Conservation (phyloP, 2,888 invertebrate species). For the Philereme vetulata region DNA sequence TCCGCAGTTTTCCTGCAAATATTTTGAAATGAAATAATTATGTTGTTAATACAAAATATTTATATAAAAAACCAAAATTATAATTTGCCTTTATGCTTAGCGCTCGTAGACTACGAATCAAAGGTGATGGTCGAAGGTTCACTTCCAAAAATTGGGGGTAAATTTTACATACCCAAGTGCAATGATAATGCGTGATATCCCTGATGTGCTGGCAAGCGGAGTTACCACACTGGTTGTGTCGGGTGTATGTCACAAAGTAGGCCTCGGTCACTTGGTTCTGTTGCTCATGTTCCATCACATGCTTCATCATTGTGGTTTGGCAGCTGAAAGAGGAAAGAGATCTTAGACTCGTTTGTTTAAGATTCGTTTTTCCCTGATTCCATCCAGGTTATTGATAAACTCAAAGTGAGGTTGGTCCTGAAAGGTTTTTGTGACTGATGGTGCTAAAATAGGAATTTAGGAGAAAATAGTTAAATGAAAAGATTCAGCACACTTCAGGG, state of each 20-base stretch:
- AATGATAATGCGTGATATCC: conserved; percentile 94
- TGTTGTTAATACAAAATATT: neutral
- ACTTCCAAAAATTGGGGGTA: no score
- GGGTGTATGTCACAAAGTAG: conserved; percentile 87
- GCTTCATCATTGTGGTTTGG: conserved; percentile 90
- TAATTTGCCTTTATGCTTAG: no score
- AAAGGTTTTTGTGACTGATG: no score
- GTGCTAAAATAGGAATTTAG: no score
- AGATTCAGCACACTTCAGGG: no score
- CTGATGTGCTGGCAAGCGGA: conserved; percentile 89
- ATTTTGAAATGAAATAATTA: neutral
- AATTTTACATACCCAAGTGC: conserved; percentile 88
- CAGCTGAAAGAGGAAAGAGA: conserved; percentile 61
- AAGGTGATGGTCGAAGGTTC: no score
- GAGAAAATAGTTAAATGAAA: no score
- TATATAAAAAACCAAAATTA: no score
- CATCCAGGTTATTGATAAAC: no score
- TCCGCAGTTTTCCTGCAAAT: conserved; percentile 88
- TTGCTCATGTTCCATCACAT: conserved; percentile 94
- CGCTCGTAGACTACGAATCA: no score
- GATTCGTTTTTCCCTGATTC: no score
- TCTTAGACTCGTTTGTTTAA: neutral
- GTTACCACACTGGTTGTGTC: conserved; percentile 86
- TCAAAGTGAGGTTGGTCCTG: no score
- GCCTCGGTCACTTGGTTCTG: conserved; percentile 94